Evolutionary conservation across 2,113 vertebrate species (phyloP).

Genomic region (Collichthys lucidus): DNA sequence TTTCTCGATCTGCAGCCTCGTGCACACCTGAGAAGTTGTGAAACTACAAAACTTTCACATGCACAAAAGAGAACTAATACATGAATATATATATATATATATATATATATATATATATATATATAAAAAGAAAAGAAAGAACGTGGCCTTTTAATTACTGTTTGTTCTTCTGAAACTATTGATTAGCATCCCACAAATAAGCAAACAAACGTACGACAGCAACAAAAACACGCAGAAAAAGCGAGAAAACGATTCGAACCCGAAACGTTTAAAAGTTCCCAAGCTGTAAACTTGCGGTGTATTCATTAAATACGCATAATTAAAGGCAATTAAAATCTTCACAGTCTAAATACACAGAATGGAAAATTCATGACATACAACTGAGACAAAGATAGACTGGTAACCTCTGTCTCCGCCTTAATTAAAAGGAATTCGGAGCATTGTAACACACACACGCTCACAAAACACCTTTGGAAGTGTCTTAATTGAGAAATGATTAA

Average conservation of each 20-base stretch:
- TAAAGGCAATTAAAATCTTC: conserved; percentile 74
- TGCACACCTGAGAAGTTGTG: conserved; percentile 5
- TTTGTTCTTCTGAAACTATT: background rate
- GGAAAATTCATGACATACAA: conserved; percentile 55
- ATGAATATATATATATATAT: no score
- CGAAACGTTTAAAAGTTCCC: conserved; percentile 52
- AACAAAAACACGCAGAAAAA: background rate
- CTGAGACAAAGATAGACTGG: conserved; percentile 66
- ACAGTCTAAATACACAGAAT: conserved; percentile 52
- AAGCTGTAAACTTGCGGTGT: conserved; percentile 47
- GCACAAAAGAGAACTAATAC: background rate
- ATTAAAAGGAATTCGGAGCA: conserved; percentile 68
- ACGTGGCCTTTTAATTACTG: background rate
- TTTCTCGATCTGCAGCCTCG: conserved; percentile 38
- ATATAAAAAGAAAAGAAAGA: background rate
- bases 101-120: no score
- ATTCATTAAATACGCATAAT: conserved; percentile 75
- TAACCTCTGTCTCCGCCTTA: conserved; percentile 64
- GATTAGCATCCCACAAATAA: conserved; percentile 8
- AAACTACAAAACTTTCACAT: background rate
- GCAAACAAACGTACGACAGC: background rate
- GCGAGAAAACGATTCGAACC: conserved; percentile 30
- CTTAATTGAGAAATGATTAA: conserved; percentile 80
- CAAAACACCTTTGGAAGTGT: conserved; percentile 65
- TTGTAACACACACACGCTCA: conserved; percentile 58